Conservation (phyloP, 2,888 invertebrate genomes). For the Epinotia brunnichana region DNA sequence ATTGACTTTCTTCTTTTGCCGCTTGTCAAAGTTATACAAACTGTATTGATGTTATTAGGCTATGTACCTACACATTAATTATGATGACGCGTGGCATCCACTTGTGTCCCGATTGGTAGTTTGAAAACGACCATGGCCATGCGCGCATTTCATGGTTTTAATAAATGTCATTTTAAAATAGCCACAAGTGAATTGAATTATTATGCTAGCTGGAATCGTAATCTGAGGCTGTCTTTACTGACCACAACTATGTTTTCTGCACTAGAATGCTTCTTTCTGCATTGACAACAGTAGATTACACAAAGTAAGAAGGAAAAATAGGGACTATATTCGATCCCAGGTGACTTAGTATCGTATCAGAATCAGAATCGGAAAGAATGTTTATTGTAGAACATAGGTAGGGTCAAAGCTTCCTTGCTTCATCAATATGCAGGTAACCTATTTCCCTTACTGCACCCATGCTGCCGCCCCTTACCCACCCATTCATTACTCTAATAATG, state of each 20-base stretch:
- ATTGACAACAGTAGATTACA: too few relatives aligned
- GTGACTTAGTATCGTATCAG: too few relatives aligned
- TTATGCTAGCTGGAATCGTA: too few relatives aligned
- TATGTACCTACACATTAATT: background rate
- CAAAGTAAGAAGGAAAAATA: too few relatives aligned
- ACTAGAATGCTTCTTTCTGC: too few relatives aligned
- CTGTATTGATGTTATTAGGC: conserved; percentile 11
- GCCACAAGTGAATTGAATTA: too few relatives aligned
- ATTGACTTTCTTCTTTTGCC: conserved; percentile 29
- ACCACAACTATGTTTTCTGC: too few relatives aligned
- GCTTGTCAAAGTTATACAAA: background rate
- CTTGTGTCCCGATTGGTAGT: background rate
- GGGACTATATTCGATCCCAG: too few relatives aligned
- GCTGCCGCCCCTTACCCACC: background rate
- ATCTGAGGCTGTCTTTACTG: too few relatives aligned
- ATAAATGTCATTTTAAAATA: too few relatives aligned
- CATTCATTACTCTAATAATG: background rate
- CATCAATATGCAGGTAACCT: background rate
- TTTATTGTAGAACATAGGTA: too few relatives aligned
- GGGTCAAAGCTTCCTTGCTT: background rate
- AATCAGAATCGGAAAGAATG: too few relatives aligned
- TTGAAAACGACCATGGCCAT: background rate
- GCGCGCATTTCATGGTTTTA: background rate
- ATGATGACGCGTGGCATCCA: conserved; percentile 10
- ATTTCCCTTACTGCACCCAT: background rate